Conservation (phyloP, 2,113 vertebrate genomes). For the Romanogobio albipinnatus region DNA sequence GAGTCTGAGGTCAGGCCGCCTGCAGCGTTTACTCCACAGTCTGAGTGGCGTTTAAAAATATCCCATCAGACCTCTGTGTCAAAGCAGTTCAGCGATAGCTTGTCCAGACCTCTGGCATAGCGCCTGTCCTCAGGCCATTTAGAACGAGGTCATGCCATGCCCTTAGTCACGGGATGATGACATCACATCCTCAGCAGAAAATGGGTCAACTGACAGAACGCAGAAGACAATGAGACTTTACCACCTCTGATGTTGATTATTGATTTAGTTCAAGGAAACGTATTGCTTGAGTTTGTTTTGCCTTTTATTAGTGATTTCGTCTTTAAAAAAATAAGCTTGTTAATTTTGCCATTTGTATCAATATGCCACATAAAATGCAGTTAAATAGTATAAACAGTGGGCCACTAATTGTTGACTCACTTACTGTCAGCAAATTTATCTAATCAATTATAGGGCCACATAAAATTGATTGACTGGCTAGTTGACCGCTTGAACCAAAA, state of each 20-base stretch:
- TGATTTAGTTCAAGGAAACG: conserved; percentile 19
- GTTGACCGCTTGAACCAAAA: neutral
- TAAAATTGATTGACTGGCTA: neutral
- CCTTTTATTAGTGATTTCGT: neutral
- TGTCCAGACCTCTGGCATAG: conserved; percentile 47
- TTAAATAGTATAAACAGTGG: neutral
- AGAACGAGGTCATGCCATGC: conserved; percentile 55
- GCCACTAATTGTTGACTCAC: neutral
- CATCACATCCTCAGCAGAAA: conserved; percentile 57
- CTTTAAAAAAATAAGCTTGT: neutral
- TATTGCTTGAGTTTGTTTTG: neutral
- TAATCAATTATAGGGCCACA: neutral
- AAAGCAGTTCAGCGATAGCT: conserved; percentile 40
- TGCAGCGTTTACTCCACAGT: conserved; percentile 25
- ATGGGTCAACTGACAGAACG: conserved; percentile 57
- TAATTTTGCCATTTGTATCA: neutral
- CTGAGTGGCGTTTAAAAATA: conserved; percentile 55
- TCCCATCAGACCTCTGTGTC: conserved; percentile 32
- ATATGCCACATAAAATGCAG: neutral
- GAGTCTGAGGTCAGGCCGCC: conserved; percentile 43
- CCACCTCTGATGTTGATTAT: conserved; percentile 2
- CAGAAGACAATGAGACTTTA: neutral
- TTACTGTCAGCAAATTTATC: neutral
- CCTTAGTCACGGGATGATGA: conserved; percentile 54
- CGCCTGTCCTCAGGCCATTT: conserved; percentile 53